Conservation (phyloP, 2,797 vertebrate species). For the Amblyopsis hoosieri region DNA sequence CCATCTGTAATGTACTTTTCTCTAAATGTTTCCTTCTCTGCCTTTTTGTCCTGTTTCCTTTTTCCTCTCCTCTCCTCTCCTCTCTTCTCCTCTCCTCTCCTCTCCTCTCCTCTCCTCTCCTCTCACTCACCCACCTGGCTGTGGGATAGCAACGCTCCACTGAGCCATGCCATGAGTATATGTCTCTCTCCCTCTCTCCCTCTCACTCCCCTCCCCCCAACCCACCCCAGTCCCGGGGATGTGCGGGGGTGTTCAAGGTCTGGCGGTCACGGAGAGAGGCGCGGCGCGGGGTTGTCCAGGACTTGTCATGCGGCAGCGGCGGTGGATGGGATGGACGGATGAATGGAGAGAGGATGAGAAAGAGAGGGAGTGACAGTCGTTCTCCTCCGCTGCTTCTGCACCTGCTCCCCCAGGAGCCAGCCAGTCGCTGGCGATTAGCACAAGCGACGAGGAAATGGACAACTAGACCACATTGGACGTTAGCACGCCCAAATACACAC, state of each 20-base stretch:
- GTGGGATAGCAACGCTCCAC: conserved; percentile 61
- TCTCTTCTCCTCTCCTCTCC: not conserved
- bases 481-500: too few relatives aligned
- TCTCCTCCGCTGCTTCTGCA: conserved; percentile 33
- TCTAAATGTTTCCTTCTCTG: not conserved
- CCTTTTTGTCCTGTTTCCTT: not conserved
- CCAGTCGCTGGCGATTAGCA: not conserved
- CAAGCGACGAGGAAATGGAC: not conserved
- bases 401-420: conserved; percentile 23
- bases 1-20: not conserved
- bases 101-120: not conserved
- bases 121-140: conserved; percentile 38
- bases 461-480: not conserved
- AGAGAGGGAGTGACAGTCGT: conserved; percentile 24
- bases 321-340: conserved; percentile 1
- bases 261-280: conserved; percentile 19
- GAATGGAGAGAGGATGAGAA: conserved; percentile 10
- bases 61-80: not conserved
- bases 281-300: not conserved
- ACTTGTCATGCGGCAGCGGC: not conserved
- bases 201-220: conserved; percentile 7
- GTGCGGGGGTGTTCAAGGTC: conserved; percentile 17
- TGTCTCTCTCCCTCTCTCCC: conserved; percentile 13
- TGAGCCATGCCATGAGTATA: conserved; percentile 47
- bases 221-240: not conserved